phyloP scores from a whole-genome alignment of 1,140 invertebrate genomes.

The Drosophila pachea region DNA sequence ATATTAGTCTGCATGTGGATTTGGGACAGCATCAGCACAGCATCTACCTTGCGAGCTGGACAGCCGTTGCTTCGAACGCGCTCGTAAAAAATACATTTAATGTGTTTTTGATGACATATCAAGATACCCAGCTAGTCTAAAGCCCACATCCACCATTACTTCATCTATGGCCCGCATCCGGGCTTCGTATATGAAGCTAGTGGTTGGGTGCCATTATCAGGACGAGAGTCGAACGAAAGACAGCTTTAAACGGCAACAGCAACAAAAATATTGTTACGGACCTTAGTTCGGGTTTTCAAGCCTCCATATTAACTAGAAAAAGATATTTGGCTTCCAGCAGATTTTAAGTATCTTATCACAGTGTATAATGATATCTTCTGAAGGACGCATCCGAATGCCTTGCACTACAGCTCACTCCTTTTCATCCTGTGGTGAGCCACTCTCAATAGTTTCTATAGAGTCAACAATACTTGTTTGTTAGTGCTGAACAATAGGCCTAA shows the following conservation, averaged over 20 bases:
- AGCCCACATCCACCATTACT: slow-evolving; percentile 4
- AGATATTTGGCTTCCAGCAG: no score
- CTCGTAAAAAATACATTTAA: slow-evolving; percentile 75
- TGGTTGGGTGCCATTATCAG: slow-evolving; percentile 3
- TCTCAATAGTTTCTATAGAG: slow-evolving; percentile 62
- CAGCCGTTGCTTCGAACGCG: slow-evolving; percentile 71
- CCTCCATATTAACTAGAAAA: no score
- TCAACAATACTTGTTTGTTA: slow-evolving; percentile 68
- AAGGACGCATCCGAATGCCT: no score
- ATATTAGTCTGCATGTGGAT: slow-evolving; percentile 4
- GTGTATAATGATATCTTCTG: no score
- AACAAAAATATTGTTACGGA: not conserved
- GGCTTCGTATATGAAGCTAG: slow-evolving; percentile 21
- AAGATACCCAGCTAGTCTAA: slow-evolving; percentile 39
- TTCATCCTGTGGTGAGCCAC: slow-evolving; percentile 25
- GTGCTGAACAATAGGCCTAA: slow-evolving; percentile 30
- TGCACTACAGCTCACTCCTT: not conserved
- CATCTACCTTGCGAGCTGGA: slow-evolving; percentile 61
- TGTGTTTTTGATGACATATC: slow-evolving; percentile 78
- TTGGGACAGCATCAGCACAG: slow-evolving; percentile 5
- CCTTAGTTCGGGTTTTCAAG: no score
- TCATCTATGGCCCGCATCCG: slow-evolving; percentile 6
- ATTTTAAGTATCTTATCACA: no score
- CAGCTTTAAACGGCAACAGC: slow-evolving; percentile 26
- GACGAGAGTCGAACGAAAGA: slow-evolving; percentile 14